These are phyloP conservation scores for Pyrgilauda ruficollis DNA, from an alignment of 2,113 vertebrate genomes.

Conservation along the genomic window DNA sequence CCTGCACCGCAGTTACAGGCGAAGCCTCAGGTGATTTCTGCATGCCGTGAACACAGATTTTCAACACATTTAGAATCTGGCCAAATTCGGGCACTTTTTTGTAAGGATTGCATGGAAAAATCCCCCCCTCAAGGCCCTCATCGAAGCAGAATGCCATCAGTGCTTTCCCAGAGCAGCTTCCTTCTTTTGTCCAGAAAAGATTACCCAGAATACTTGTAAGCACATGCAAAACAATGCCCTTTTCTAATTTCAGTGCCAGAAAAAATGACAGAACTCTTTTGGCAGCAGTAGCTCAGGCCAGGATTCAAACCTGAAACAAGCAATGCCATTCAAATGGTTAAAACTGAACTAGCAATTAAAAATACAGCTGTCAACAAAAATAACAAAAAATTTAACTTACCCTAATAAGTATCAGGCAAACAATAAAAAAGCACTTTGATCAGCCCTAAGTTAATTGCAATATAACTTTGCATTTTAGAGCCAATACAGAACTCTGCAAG, in stretches of 20 bases:
- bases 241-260: neutral
- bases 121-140: neutral
- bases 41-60: neutral
- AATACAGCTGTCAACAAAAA: neutral
- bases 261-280: constrained; percentile 6
- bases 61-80: neutral
- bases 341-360: neutral
- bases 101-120: neutral
- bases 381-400: neutral
- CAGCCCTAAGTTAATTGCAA: neutral
- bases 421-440: neutral
- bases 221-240: neutral
- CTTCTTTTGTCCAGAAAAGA: neutral
- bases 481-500: neutral
- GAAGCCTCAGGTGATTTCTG: neutral
- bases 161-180: neutral
- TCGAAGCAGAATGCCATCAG: neutral
- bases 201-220: neutral
- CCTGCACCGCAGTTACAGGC: neutral
- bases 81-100: neutral
- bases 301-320: neutral
- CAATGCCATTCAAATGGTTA: neutral
- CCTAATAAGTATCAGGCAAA: neutral
- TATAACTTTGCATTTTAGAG: neutral
- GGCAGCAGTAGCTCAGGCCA: neutral